phyloP scores from a whole-genome alignment of 2,797 vertebrate species.

The Lacerta bilineata region DNA sequence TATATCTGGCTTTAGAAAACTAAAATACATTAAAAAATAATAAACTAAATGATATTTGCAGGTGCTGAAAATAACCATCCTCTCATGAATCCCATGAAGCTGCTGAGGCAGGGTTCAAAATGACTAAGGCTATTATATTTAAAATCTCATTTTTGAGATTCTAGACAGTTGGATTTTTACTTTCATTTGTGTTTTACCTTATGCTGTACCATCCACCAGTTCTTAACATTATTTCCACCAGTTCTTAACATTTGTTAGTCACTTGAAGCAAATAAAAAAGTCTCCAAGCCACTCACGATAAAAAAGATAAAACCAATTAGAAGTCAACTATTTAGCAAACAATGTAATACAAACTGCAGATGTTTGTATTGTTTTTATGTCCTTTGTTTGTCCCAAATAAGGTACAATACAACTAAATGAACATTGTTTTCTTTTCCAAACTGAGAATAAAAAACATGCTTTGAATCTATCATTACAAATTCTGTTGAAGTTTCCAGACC shows the following conservation, averaged over 20 bases:
- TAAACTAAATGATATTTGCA: not conserved
- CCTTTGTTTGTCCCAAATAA: not conserved
- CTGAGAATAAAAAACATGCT: fast-evolving
- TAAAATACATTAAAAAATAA: not conserved
- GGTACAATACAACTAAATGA: not conserved
- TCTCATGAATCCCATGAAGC: not conserved
- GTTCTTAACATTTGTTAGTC: conserved; percentile 8
- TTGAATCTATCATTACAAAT: not conserved
- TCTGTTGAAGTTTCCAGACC: not conserved
- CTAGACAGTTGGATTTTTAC: not conserved
- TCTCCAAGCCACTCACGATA: no score
- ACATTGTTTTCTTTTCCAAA: not conserved
- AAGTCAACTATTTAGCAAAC: no score
- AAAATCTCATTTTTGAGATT: not conserved
- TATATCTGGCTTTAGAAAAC: not conserved
- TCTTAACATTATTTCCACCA: conserved; percentile 1
- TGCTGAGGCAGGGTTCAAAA: conserved; percentile 10
- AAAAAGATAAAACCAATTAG: no score
- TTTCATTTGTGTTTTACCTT: not conserved
- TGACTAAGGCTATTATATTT: not conserved
- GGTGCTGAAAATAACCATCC: not conserved
- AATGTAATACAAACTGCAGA: no score
- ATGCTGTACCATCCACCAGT: not conserved
- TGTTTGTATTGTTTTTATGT: conserved; percentile 9
- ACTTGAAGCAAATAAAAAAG: no score